Evolutionary conservation across 2,113 vertebrate genomes (phyloP).

Genomic region (Dasyornis broadbenti): DNA sequence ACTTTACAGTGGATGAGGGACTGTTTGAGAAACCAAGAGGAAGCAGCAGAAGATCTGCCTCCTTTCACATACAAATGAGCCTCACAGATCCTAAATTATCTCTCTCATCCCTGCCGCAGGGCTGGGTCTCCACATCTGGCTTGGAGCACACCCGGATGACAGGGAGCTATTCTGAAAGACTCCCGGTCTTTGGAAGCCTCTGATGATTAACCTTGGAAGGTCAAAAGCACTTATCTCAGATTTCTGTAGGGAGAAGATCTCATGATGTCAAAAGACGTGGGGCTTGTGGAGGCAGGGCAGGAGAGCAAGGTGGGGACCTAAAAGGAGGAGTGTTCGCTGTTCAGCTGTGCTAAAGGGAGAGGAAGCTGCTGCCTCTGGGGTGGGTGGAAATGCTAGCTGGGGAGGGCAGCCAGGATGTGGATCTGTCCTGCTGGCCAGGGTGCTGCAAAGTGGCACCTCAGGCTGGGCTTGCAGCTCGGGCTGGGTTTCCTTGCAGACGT

Average conservation of each 20-base stretch:
- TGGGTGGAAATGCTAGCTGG: neutral
- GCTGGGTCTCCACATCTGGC: constrained; percentile 45
- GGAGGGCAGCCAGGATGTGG: neutral
- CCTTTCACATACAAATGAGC: constrained; percentile 53
- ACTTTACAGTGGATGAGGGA: constrained; percentile 13
- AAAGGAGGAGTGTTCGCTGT: neutral
- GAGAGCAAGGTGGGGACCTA: neutral
- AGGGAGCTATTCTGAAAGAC: constrained; percentile 1
- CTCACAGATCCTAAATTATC: constrained; percentile 27
- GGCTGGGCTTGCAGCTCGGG: neutral
- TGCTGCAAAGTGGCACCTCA: fast-evolving
- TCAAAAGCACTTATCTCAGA: constrained; percentile 18
- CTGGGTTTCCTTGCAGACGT: neutral
- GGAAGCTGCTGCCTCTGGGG: neutral
- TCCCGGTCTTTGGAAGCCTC: neutral
- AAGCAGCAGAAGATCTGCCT: constrained; percentile 14
- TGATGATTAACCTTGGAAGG: constrained; percentile 34
- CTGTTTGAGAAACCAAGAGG: constrained; percentile 31
- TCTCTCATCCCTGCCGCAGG: constrained; percentile 20
- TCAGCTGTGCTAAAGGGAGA: neutral
- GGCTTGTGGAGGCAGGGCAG: neutral
- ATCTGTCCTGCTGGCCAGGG: neutral
- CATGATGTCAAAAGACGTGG: neutral
- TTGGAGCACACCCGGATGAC: neutral
- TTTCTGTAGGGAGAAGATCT: constrained; percentile 2